A percentile compares a stretch with the other conserved stretches of the same genome.
phyloP scores from a whole-genome alignment of 92 coral and sea anemone species.

The Siderastrea radians region DNA sequence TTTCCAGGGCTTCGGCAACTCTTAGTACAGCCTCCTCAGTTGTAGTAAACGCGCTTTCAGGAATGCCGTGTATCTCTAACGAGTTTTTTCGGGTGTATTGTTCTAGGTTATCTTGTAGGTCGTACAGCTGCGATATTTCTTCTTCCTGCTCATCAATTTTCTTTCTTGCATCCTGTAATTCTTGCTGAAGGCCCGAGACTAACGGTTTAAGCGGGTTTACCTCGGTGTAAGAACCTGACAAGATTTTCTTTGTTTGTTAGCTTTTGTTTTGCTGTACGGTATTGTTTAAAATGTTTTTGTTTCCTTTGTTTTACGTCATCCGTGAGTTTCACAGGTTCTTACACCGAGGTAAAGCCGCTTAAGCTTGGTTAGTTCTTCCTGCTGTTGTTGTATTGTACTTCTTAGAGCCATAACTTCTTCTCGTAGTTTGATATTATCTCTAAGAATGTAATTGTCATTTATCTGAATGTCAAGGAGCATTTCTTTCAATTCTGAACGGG shows the following conservation, averaged over 20 bases:
- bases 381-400: not conserved
- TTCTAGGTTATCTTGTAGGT: not conserved
- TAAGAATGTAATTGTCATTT: not conserved
- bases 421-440: not conserved
- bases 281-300: no score
- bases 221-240: no score
- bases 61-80: not conserved
- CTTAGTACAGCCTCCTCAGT: not conserved
- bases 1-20: not conserved
- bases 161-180: not conserved
- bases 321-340: no score
- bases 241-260: no score
- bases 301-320: no score
- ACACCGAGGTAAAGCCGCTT: no score
- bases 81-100: not conserved
- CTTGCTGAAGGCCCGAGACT: not conserved
- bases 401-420: not conserved
- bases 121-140: not conserved
- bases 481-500: not conserved
- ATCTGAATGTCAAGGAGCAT: not conserved
- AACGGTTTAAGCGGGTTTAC: not conserved
- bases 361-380: not conserved
- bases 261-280: no score
- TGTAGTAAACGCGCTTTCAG: not conserved
- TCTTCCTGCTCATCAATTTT: not conserved